These are phyloP conservation scores for Micrasema longulum DNA, from an alignment of 1,140 invertebrate genomes.

Conservation along the genomic window DNA sequence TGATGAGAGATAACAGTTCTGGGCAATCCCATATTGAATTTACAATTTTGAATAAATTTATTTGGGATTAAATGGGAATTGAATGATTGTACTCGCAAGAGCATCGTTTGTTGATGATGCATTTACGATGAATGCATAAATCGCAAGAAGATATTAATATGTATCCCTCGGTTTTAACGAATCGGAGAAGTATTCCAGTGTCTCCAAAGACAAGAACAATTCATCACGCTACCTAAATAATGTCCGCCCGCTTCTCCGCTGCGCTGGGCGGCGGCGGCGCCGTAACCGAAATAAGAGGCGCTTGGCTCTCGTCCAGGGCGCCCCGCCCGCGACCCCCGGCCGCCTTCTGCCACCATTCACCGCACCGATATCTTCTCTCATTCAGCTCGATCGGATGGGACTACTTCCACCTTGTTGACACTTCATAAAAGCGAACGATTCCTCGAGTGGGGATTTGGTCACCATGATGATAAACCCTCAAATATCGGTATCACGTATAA, in stretches of 20 bases:
- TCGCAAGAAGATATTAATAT: too few relatives aligned
- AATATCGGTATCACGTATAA: too few relatives aligned
- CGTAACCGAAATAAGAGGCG: conserved; percentile 16
- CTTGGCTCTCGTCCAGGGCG: conserved; percentile 15
- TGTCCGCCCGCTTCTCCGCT: neutral
- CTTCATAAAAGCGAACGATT: neutral
- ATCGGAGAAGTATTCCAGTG: conserved; percentile 1
- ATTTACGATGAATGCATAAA: too few relatives aligned
- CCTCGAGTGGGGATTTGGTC: neutral
- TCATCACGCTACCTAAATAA: neutral
- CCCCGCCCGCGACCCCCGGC: conserved; percentile 2
- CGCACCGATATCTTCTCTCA: conserved; percentile 3
- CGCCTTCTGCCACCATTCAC: neutral
- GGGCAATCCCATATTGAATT: too few relatives aligned
- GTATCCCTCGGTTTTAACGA: conserved; percentile 7
- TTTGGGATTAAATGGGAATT: too few relatives aligned
- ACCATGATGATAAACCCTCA: too few relatives aligned
- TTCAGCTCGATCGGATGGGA: conserved; percentile 11
- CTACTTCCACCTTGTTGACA: neutral
- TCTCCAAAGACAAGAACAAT: conserved; percentile 12
- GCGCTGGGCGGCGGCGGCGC: neutral
- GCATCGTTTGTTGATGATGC: too few relatives aligned
- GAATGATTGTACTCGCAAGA: too few relatives aligned
- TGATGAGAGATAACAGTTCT: too few relatives aligned
- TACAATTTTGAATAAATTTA: too few relatives aligned